These are phyloP conservation scores for human (Homo sapiens) DNA, from an alignment of 2,113 vertebrate species.

Conservation along the genomic window DNA sequence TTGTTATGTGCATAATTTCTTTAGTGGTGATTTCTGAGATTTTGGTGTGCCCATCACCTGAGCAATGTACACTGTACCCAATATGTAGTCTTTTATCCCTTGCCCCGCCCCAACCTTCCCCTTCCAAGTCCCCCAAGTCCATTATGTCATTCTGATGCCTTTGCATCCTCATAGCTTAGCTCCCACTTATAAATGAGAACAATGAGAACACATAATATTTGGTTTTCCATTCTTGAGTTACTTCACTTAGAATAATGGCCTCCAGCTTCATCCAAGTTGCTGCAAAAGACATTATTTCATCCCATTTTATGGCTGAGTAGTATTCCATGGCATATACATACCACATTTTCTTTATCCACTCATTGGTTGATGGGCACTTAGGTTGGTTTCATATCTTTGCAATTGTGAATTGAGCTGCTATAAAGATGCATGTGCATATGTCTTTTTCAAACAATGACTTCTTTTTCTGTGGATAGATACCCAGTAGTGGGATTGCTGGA, in stretches of 20 bases:
- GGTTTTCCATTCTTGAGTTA: background rate
- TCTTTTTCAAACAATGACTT: background rate
- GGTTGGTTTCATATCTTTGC: background rate
- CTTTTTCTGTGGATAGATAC: no score
- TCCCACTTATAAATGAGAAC: no score
- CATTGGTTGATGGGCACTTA: background rate
- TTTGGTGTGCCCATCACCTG: no score
- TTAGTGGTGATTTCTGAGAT: no score
- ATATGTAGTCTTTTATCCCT: no score
- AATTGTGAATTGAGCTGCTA: background rate
- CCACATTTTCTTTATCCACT: background rate
- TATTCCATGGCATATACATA: background rate
- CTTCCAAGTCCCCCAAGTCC: background rate
- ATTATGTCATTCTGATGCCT: no score
- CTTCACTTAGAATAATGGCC: background rate
- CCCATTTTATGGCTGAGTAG: background rate
- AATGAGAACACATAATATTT: background rate
- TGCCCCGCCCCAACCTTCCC: background rate
- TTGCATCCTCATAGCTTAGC: no score
- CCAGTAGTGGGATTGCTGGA: no score
- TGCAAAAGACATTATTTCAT: background rate
- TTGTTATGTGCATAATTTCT: no score
- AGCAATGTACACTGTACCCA: no score
- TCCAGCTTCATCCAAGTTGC: background rate
- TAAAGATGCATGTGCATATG: background rate